Evolutionary conservation across 2,113 vertebrate genomes (phyloP).

Genomic region (Mellivora capensis): DNA sequence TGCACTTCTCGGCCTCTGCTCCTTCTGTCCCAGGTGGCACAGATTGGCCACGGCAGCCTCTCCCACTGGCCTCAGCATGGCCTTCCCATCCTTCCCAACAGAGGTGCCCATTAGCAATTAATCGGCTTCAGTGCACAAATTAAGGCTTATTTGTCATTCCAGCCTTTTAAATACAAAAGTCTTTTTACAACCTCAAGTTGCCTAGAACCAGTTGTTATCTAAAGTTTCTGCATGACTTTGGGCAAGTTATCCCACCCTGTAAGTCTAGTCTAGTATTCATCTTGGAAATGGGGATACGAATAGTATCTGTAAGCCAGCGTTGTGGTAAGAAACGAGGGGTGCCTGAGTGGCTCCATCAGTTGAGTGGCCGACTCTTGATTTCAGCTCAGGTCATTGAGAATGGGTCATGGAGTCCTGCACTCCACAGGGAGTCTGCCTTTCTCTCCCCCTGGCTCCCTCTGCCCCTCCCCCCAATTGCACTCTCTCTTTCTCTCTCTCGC

Average conservation of each 20-base stretch:
- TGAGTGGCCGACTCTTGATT: not conserved
- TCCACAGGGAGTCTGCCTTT: not conserved
- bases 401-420: not conserved
- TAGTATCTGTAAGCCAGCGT: not conserved
- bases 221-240: not conserved
- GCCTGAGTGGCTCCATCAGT: not conserved
- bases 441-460: not conserved
- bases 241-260: not conserved
- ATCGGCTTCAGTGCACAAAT: not conserved
- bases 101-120: not conserved
- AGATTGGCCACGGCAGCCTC: not conserved
- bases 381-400: not conserved
- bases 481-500: not conserved
- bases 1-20: not conserved
- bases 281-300: not conserved
- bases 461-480: not conserved
- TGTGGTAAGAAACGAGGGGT: not conserved
- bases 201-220: not conserved
- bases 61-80: not conserved
- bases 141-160: not conserved
- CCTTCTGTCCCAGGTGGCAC: fast-evolving
- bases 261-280: not conserved
- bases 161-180: constrained; percentile 1
- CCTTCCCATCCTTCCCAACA: not conserved
- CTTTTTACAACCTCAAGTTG: not conserved